These are phyloP conservation scores for Melieria omissa DNA, from an alignment of 2,888 invertebrate genomes.

Conservation along the genomic window DNA sequence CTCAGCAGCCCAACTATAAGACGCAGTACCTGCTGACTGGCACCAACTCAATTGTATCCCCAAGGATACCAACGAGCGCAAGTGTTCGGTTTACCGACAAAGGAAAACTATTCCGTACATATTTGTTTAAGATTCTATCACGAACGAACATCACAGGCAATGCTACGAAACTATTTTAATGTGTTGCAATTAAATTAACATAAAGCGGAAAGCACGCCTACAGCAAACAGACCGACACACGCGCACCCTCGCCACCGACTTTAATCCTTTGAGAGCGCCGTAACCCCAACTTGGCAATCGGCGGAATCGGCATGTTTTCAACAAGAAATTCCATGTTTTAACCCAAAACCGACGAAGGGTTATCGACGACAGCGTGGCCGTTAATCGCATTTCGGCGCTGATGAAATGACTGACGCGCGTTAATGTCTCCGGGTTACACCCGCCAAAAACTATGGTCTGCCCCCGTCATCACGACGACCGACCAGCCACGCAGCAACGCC, in stretches of 20 bases:
- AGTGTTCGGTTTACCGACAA: not conserved
- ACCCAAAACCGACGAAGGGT: conserved; percentile 13
- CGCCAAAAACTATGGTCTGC: not conserved
- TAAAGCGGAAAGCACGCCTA: conserved; percentile 14
- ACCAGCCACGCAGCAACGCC: conserved; percentile 11
- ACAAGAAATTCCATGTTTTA: conserved; percentile 21
- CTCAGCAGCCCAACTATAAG: no score
- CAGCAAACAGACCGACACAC: not conserved
- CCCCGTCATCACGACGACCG: conserved; percentile 21
- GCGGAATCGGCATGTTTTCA: conserved; percentile 9
- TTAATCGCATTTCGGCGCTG: conserved; percentile 44
- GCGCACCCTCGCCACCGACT: conserved; percentile 12
- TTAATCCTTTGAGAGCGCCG: conserved; percentile 25
- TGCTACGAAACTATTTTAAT: conserved; percentile 40
- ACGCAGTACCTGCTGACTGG: no score
- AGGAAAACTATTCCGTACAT: not conserved
- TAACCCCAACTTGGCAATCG: not conserved
- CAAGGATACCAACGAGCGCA: conserved; percentile 16
- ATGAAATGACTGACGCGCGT: conserved; percentile 54
- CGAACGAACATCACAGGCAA: conserved; percentile 21
- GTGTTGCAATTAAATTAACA: conserved; percentile 51
- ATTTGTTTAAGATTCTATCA: conserved; percentile 22
- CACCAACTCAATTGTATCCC: not conserved
- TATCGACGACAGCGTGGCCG: conserved; percentile 15
- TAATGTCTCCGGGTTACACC: conserved; percentile 28